Percentiles rank a stretch among this genome's conserved stretches.
These are phyloP conservation scores for Drosophila takahashii DNA, from an alignment of 1,140 invertebrate species.

Conservation along the genomic window DNA sequence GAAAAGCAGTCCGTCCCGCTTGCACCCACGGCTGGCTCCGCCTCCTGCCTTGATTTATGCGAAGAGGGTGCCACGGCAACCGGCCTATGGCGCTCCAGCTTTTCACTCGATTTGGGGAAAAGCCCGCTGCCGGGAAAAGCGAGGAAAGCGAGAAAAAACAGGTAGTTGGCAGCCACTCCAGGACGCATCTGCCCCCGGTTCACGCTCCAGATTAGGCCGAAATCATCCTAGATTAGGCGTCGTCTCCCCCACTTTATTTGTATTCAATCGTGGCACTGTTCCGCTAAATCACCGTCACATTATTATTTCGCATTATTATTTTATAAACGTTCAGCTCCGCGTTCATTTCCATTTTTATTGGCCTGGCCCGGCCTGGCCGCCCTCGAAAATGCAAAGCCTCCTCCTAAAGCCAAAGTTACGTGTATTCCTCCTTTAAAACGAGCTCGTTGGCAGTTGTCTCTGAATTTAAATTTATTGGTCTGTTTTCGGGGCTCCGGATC, in stretches of 20 bases:
- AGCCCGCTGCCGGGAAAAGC: constrained; percentile 13
- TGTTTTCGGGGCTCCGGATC: constrained; percentile 19
- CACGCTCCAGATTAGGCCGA: constrained; percentile 79
- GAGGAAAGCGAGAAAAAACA: constrained; percentile 67
- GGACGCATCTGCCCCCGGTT: constrained; percentile 31
- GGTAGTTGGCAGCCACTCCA: constrained; percentile 67
- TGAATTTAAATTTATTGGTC: constrained; percentile 69
- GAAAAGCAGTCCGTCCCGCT: constrained; percentile 47
- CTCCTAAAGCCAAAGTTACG: constrained; percentile 14
- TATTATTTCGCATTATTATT: constrained; percentile 84
- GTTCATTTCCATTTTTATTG: constrained; percentile 84
- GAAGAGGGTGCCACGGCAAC: constrained; percentile 65
- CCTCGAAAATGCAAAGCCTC: constrained; percentile 67
- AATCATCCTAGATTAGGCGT: constrained; percentile 80
- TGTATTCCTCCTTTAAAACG: constrained; percentile 55
- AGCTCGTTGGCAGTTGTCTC: constrained; percentile 69
- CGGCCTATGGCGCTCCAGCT: constrained; percentile 71
- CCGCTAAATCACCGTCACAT: constrained; percentile 84
- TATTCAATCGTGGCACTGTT: constrained; percentile 83
- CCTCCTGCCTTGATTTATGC: constrained; percentile 78
- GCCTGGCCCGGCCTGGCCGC: constrained; percentile 72
- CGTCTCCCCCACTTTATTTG: constrained; percentile 71
- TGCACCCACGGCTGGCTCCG: constrained; percentile 47
- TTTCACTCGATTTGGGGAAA: constrained; percentile 10
- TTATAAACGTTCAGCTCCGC: constrained; percentile 78